Base-by-base conservation (phyloP, 2,888 invertebrate species). In the Dasypogon diadema region DNA sequence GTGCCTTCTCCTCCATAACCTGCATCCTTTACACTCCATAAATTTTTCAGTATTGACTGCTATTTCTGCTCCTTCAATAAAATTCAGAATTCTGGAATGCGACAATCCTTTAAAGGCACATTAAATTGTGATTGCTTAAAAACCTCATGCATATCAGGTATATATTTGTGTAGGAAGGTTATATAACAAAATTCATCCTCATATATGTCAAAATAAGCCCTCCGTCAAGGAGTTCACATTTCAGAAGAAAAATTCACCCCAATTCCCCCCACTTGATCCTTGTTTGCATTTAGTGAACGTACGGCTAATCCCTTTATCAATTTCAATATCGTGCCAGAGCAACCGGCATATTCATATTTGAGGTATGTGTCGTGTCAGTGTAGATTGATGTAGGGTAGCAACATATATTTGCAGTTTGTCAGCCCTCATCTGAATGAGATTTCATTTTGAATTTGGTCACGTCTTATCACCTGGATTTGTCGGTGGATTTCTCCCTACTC, bases 391-490 rank as follows among this genome's bases (percentile, higher is more conserved):
- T 21, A 8, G 0, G 12, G 8, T 12, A 18, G 60, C 4, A 42
- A n/a, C n/a, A 56, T 30, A 18, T 18, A 56, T 51, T 30, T 70
- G 54, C 54, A 70, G 70, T 54, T 54, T 54, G 70, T 70, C 70
- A 70, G 37, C 30, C 34, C 54, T 70, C 54, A 70, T 54, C 70
- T 70, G 70, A 70, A 70, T 70, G 70, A 70, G 70, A 54, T 70
- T 70, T 37, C 54, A 70, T 70, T 70, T 70, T 70, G 70, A 70
- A 70, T 70, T 70, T 70, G 70, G 70, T 70, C 70, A 70, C 70
- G 70, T 70, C 70, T 70, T 70, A 70, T 70, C 70, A 70, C 70
- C 70, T 70, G 70, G 70, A 70, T 70, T 70, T 70, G 70, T 70
- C 70, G 70, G 54, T 70, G 70, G 70, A 54, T 70, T 70, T 70